Conservation (phyloP, 92 coral and sea anemone species). For the Palythoa grandis region DNA sequence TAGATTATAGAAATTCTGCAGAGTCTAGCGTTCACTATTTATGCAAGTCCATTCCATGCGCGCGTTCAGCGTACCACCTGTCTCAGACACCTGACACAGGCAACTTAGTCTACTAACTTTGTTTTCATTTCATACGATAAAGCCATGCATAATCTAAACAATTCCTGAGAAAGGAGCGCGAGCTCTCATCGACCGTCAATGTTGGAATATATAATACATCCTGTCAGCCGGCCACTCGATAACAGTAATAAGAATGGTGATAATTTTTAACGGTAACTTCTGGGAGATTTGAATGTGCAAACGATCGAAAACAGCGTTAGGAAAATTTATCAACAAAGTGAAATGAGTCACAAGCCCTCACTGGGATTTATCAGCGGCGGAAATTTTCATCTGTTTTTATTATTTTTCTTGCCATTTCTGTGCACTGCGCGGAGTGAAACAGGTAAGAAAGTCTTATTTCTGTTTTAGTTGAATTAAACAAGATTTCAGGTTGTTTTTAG, state of each 20-base stretch:
- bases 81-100: conserved; percentile 30
- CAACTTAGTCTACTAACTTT: conserved; percentile 36
- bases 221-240: neutral
- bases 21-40: neutral
- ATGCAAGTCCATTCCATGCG: conserved; percentile 20
- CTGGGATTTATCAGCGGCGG: conserved; percentile 11
- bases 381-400: neutral
- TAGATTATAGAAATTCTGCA: neutral
- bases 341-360: conserved; percentile 24
- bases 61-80: conserved; percentile 20
- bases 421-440: neutral
- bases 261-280: neutral
- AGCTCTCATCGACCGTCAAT: conserved; percentile 13
- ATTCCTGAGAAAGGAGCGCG: conserved; percentile 14
- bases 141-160: conserved; percentile 26
- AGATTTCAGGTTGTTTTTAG: neutral
- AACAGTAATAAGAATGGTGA: neutral
- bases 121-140: conserved; percentile 32
- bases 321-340: neutral
- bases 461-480: neutral
- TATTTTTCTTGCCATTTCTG: conserved; percentile 13
- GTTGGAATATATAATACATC: neutral
- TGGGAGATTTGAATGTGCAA: neutral
- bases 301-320: neutral
- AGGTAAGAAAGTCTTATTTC: neutral